These are phyloP conservation scores for Rhodophaea formosa DNA, from an alignment of 2,888 invertebrate species.

Conservation along the genomic window DNA sequence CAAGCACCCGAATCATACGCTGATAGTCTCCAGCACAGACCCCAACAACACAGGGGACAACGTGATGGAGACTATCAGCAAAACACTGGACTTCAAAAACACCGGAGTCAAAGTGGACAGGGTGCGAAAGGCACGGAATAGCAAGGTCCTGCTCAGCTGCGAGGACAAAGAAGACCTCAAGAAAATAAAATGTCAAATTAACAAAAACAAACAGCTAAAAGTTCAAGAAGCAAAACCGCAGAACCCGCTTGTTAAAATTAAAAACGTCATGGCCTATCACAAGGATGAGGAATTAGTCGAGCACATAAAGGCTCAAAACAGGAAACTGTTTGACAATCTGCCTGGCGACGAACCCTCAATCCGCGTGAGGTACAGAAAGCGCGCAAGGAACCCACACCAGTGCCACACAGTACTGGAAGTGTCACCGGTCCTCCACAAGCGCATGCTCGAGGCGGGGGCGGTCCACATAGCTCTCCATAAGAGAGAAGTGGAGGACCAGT, in stretches of 20 bases:
- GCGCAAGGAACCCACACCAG: no score
- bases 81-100: background rate
- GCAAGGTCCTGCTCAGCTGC: no score
- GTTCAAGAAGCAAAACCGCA: background rate
- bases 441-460: no score
- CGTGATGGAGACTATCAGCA: background rate
- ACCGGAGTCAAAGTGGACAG: background rate
- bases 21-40: background rate
- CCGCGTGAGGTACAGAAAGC: no score
- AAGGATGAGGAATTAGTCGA: no score
- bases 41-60: background rate
- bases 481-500: slow-evolving; percentile 21
- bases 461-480: slow-evolving; percentile 24
- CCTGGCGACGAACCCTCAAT: no score
- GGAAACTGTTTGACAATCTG: no score
- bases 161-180: no score
- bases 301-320: no score
- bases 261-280: background rate
- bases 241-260: background rate
- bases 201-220: background rate
- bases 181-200: background rate
- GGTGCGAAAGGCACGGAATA: no score
- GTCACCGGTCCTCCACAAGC: no score
- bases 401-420: no score
- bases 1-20: background rate